Conservation (phyloP, 2,888 invertebrate genomes). For the Caenorhabditis sp. region DNA sequence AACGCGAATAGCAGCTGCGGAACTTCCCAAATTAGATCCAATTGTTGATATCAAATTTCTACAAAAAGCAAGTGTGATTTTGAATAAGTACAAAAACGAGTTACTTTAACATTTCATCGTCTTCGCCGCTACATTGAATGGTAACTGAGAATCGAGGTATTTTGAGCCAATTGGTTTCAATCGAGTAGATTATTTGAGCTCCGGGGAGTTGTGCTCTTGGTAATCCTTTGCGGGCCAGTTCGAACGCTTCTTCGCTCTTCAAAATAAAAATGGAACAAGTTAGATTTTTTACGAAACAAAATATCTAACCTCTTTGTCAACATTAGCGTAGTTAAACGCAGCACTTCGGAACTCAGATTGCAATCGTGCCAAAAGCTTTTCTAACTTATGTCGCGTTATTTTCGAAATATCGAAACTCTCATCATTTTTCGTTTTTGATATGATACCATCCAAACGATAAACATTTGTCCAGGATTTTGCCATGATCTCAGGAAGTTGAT, state of each 20-base stretch:
- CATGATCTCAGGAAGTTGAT: conserved; percentile 52
- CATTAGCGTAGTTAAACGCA: conserved; percentile 74
- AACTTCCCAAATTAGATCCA: conserved; percentile 81
- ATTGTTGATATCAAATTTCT: conserved; percentile 83
- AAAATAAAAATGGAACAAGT: too few species aligned
- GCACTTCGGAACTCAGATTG: conserved; percentile 57
- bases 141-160: conserved; percentile 87
- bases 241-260: conserved; percentile 85
- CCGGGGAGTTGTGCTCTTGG: conserved; percentile 80
- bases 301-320: conserved; percentile 78
- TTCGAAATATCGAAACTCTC: conserved; percentile 68
- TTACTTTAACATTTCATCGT: conserved; percentile 78
- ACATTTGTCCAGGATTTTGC: conserved; percentile 59
- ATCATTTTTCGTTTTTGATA: conserved; percentile 59
- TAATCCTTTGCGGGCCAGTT: conserved; percentile 83
- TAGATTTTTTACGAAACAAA: not conserved
- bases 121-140: conserved; percentile 86
- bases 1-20: conserved; percentile 74
- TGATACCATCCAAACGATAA: conserved; percentile 57
- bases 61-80: conserved; percentile 72
- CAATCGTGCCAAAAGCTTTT: conserved; percentile 77
- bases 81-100: not conserved
- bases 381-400: conserved; percentile 79
- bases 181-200: conserved; percentile 82
- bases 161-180: conserved; percentile 84